Evolutionary conservation across 1,140 invertebrate genomes (phyloP).

Genomic region (Sarcophaga peregrina): DNA sequence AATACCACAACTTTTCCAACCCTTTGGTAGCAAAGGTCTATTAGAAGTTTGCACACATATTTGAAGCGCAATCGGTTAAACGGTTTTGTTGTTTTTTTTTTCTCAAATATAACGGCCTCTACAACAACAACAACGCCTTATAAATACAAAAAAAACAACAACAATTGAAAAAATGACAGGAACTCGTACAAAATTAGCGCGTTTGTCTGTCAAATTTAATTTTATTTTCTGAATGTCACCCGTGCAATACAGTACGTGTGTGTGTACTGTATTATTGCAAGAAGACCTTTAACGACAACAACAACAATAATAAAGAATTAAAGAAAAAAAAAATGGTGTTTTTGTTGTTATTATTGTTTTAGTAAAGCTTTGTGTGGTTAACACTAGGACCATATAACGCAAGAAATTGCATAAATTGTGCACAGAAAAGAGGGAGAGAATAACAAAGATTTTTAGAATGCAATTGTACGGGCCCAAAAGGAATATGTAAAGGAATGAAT

Average conservation of each 20-base stretch:
- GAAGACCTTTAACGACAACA: background rate
- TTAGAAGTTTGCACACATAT: too few relatives aligned
- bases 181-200: slow-evolving; percentile 47
- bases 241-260: too few relatives aligned
- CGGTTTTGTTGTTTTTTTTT: background rate
- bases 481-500: too few relatives aligned
- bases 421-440: background rate
- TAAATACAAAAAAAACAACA: background rate
- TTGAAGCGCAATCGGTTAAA: too few relatives aligned
- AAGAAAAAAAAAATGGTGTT: too few relatives aligned
- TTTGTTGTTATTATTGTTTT: background rate
- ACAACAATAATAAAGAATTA: too few relatives aligned
- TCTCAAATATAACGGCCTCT: slow-evolving; percentile 7
- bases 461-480: background rate
- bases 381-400: too few relatives aligned
- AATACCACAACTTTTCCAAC: background rate
- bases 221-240: slow-evolving; percentile 46
- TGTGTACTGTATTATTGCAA: too few relatives aligned
- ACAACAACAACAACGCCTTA: slow-evolving; percentile 39
- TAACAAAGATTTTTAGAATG: background rate
- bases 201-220: slow-evolving; percentile 51
- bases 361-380: slow-evolving; percentile 6
- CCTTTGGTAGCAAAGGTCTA: background rate
- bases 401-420: background rate
- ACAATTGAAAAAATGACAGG: slow-evolving; percentile 15